Base-by-base conservation (phyloP, 2,113 vertebrate species). In the Stegostoma tigrinum region DNA sequence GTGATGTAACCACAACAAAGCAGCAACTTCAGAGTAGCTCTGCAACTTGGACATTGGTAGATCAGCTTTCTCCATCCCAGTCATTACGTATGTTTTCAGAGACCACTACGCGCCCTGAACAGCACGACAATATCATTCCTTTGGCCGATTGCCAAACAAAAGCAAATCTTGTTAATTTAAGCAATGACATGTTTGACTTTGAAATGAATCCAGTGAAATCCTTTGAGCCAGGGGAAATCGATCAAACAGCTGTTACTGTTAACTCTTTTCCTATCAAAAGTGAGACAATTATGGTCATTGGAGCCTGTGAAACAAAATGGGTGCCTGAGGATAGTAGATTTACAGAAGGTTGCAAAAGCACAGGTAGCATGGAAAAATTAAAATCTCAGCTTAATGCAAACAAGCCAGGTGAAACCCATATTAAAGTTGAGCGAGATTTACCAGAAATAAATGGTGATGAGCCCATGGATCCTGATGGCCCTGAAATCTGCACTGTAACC, bases 401-500 rank as follows among this genome's bases (percentile, higher is more conserved):
- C 93, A 30, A 72, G 55, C 23, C 66, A 42, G 70, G 66, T 70
- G 61, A 93, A 93, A 0, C 93, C 21, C 19, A 70, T 30, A 14
- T 70, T 95, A 45, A 94, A 42, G 30, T 68, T 19, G 42, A 95
- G 66, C 70, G 24, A 61, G 67, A 48, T 4, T 45, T 95, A 10
- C 30, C 67, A 4, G 93, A 48, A 72, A 70, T 48, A 42, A 95
- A 72, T 72, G 23, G 38, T 23, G 12, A 10, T 70, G n/a, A 48
- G 66, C 91, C 27, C 23, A 21, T 95, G 45, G 93, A 95, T 72
- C 21, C 93, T 15, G 21, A 48, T 8, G 24, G 67, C 38, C 30
- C 93, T 70, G 93, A 95, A 95, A 70, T 95, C 38, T 95, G 93
- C 42, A 48, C 93, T 14, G 67, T 95, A 10, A 95, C 38, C 10